Evolutionary conservation across 2,888 invertebrate species (phyloP), one percentile per base, ranked within the genome.

Genomic region (Nemapogon koenigi): DNA sequence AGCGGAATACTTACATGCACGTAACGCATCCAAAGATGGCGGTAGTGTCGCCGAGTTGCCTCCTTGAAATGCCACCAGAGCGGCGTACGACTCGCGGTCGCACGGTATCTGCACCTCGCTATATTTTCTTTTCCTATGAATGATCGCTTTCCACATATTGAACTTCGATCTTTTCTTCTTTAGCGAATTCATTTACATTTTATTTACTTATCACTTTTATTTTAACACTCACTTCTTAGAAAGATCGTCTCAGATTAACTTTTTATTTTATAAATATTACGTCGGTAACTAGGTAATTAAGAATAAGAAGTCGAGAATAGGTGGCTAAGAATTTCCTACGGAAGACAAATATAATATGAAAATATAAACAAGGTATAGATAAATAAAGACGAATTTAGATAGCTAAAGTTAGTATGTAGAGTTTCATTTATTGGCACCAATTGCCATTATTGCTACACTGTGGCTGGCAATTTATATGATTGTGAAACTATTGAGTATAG

Each of bases 101-200:
- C 72, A 69, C 39, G 68, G 62, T 32, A 67, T 44, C 36, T 55
- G 62, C 16, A 29, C 35, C 51, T 76, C 78, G 50, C 71, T 72
- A 45, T 67, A 75, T 60, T 78, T 76, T 51, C 76, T 65, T 49
- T 72, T 76, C 45, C 72, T 65, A 48, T 73, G 61, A 44, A 78
- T 64, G 46, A 78, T 59, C 37, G 75, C 64, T 51, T 75, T 76
- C 78, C 78, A 78, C 78, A 78, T 78, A 41, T 61, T 78, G 53
- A 70, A 65, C 50, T 63, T 71, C 25, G 58, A 51, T 47, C 56
- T 64, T 51, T 71, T 75, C 28, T 62, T 59, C 49, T 66, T 59
- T 59, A 71, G 67, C 42, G 73, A 58, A 69, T 71, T 72, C 73
- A 75, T 76, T 61, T 53, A 54, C 57, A 59, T 57, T 43, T 44